phyloP scores from a whole-genome alignment of 2,888 invertebrate genomes.

The Protophormia terraenovae region DNA sequence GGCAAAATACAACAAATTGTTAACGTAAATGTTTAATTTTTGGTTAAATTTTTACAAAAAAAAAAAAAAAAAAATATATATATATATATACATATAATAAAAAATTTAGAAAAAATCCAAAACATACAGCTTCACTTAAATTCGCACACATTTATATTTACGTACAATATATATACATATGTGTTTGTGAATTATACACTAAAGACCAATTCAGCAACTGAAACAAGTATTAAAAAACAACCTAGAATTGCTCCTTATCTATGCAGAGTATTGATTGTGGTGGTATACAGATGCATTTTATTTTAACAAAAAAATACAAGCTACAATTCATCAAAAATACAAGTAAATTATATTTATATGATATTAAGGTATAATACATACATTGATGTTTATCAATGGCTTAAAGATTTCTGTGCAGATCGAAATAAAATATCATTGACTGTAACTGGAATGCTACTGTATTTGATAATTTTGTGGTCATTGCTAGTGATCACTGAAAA shows the following conservation, averaged over 20 bases:
- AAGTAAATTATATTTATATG: conserved; percentile 1
- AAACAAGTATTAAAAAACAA: conserved; percentile 12
- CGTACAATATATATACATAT: neutral
- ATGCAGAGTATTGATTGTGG: conserved; percentile 6
- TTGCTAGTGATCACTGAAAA: conserved; percentile 20
- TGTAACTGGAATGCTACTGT: conserved; percentile 13
- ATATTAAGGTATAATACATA: neutral
- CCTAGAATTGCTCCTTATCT: conserved; percentile 27
- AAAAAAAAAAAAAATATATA: too few species aligned
- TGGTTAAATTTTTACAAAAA: conserved; percentile 24
- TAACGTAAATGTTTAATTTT: conserved; percentile 10
- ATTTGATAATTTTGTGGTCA: conserved; percentile 36
- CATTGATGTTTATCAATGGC: conserved; percentile 1
- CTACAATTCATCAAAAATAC: neutral
- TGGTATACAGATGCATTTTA: conserved; percentile 26
- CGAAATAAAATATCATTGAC: neutral
- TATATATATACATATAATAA: too few species aligned
- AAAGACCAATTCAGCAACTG: conserved; percentile 26
- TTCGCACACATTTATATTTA: neutral
- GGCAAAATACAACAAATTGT: conserved; percentile 6
- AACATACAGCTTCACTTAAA: conserved; percentile 6
- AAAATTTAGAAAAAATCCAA: conserved; percentile 9
- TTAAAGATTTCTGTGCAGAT: conserved; percentile 26
- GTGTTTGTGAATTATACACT: neutral
- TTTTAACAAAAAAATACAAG: neutral